These are phyloP conservation scores for Apodemus sylvaticus DNA, from an alignment of 2,113 vertebrate genomes.

Conservation along the genomic window DNA sequence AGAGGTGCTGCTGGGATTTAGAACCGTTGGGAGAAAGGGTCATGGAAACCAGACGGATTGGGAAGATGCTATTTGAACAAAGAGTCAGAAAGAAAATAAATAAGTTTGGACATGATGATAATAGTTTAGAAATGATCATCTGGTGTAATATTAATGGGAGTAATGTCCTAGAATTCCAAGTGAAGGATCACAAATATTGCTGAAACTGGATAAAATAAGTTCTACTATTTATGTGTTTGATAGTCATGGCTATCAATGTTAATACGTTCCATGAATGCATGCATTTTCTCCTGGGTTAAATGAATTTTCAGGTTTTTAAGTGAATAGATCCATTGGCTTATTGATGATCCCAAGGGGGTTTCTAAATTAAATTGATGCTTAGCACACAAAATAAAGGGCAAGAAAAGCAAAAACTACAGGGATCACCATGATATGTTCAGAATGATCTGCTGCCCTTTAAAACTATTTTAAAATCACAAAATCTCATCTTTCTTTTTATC, in stretches of 20 bases:
- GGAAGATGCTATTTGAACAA: background rate
- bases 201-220: background rate
- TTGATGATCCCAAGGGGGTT: background rate
- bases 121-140: background rate
- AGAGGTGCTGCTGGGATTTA: background rate
- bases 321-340: background rate
- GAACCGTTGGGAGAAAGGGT: background rate
- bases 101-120: background rate
- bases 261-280: background rate
- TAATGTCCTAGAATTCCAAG: background rate
- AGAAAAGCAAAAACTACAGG: background rate
- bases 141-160: background rate
- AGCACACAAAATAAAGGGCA: background rate
- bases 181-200: background rate
- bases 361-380: background rate
- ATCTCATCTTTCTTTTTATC: background rate
- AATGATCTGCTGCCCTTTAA: background rate
- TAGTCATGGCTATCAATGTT: background rate
- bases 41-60: background rate
- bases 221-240: background rate
- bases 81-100: background rate
- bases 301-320: background rate
- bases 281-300: background rate
- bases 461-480: slow-evolving; percentile 18
- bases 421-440: background rate